Percentiles rank a stretch among this genome's conserved stretches.
phyloP scores from a whole-genome alignment of 2,888 invertebrate species.

The Alentia gelatinosa region DNA sequence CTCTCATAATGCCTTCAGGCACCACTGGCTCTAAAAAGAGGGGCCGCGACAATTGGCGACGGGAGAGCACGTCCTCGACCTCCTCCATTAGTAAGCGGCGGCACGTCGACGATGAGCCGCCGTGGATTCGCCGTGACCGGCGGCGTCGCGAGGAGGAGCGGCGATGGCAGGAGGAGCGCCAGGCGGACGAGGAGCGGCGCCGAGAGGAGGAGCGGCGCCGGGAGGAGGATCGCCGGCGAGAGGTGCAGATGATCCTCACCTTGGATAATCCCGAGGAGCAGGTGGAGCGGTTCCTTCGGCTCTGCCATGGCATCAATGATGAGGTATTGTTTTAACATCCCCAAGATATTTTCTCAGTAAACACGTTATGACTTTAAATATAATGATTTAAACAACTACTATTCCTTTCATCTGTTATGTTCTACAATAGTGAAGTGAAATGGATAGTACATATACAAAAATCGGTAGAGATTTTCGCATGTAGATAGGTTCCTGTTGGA shows the following conservation, averaged over 20 bases:
- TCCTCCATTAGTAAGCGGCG: neutral
- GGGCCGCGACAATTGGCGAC: neutral
- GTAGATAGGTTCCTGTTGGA: too few relatives aligned
- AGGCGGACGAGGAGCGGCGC: neutral
- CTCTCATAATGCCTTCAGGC: too few relatives aligned
- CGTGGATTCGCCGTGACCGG: neutral
- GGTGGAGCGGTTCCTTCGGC: conserved; percentile 67
- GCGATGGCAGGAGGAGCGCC: neutral
- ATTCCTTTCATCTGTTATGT: too few relatives aligned
- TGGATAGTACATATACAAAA: too few relatives aligned
- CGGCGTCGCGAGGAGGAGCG: conserved; percentile 1
- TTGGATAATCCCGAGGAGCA: conserved; percentile 72
- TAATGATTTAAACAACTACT: too few relatives aligned
- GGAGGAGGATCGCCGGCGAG: conserved; percentile 9
- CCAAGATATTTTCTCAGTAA: too few relatives aligned
- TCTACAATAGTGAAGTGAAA: too few relatives aligned
- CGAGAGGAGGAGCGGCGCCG: conserved; percentile 28
- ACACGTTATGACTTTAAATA: too few relatives aligned
- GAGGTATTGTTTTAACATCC: too few relatives aligned
- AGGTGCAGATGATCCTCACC: conserved; percentile 65
- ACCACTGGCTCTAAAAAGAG: neutral
- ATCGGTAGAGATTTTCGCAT: too few relatives aligned
- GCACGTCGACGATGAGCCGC: neutral
- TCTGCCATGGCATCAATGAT: neutral
- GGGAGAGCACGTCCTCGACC: neutral